Percentiles rank a stretch among this genome's conserved stretches.
Conservation (phyloP, 2,797 vertebrate species). For the Choloepus didactylus region DNA sequence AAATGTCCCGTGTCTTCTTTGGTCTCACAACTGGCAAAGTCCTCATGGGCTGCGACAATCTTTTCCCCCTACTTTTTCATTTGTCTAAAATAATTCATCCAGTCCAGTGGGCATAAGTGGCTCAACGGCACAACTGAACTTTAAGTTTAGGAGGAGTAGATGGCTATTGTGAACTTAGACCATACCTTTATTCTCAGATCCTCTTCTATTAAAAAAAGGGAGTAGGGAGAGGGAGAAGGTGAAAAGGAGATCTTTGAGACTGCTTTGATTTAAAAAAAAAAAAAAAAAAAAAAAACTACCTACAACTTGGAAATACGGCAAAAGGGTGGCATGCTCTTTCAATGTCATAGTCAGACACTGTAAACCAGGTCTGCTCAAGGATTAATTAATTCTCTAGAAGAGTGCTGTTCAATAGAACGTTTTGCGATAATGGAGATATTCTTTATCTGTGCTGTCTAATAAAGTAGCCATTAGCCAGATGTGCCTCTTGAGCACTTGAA, state of each 20-base stretch:
- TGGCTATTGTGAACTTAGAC: background rate
- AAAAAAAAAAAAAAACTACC: background rate
- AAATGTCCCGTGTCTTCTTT: too few relatives aligned
- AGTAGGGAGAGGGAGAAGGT: background rate
- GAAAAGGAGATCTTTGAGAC: background rate
- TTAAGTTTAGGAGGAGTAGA: background rate
- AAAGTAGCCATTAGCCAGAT: background rate
- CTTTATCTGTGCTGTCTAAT: background rate
- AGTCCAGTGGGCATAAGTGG: background rate
- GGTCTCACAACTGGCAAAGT: too few relatives aligned
- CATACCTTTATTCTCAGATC: background rate
- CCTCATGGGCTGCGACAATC: too few relatives aligned
- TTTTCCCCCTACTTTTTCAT: background rate
- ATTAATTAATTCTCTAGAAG: background rate
- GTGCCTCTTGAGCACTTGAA: background rate
- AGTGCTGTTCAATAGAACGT: background rate
- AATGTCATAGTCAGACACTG: background rate
- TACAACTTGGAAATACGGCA: background rate
- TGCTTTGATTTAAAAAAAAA: background rate
- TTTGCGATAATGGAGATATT: background rate
- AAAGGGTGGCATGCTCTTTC: background rate
- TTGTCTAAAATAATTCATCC: constrained; percentile 20
- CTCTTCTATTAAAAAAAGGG: background rate
- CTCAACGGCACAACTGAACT: background rate
- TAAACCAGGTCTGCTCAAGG: background rate